These are phyloP conservation scores for Drosophila ironensis DNA, from an alignment of 1,140 invertebrate species.

Conservation along the genomic window DNA sequence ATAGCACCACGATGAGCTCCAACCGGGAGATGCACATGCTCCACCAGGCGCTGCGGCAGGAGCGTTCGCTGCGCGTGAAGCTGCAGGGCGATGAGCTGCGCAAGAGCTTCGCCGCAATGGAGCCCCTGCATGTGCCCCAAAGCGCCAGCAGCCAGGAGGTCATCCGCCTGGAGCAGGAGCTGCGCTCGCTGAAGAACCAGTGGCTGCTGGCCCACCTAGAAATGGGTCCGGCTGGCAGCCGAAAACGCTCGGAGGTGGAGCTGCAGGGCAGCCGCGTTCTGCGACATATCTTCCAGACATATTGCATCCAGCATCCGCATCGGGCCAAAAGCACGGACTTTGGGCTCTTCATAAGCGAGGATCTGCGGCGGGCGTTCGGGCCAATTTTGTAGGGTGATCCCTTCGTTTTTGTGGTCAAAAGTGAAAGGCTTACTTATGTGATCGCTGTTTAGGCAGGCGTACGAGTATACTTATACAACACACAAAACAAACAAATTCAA, in stretches of 20 bases:
- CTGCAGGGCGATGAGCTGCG: constrained; percentile 42
- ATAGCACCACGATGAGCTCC: constrained; percentile 46
- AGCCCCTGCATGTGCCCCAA: constrained; percentile 64
- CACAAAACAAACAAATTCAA: constrained; percentile 5
- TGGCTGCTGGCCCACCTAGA: constrained; percentile 60
- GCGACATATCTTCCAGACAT: constrained; percentile 75
- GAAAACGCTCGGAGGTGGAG: constrained; percentile 45
- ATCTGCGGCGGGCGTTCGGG: constrained; percentile 57
- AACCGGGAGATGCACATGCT: constrained; percentile 58
- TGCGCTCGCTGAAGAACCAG: constrained; percentile 50
- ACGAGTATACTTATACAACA: background rate
- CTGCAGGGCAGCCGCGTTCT: constrained; percentile 50
- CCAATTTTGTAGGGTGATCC: constrained; percentile 21
- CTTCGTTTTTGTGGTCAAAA: constrained; percentile 18
- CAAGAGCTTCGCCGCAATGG: constrained; percentile 43
- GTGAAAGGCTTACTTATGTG: constrained; percentile 59
- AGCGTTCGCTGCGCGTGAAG: constrained; percentile 46
- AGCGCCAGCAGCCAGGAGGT: constrained; percentile 7
- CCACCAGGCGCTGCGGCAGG: constrained; percentile 60
- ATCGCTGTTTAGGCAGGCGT: constrained; percentile 43
- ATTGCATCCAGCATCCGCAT: constrained; percentile 66
- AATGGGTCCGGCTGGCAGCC: constrained; percentile 21
- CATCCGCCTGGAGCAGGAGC: constrained; percentile 36
- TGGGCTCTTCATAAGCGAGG: constrained; percentile 62
- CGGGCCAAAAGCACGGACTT: constrained; percentile 64